Evolutionary conservation across 2,797 vertebrate species (phyloP).

Genomic region (Pitangus sulphuratus): DNA sequence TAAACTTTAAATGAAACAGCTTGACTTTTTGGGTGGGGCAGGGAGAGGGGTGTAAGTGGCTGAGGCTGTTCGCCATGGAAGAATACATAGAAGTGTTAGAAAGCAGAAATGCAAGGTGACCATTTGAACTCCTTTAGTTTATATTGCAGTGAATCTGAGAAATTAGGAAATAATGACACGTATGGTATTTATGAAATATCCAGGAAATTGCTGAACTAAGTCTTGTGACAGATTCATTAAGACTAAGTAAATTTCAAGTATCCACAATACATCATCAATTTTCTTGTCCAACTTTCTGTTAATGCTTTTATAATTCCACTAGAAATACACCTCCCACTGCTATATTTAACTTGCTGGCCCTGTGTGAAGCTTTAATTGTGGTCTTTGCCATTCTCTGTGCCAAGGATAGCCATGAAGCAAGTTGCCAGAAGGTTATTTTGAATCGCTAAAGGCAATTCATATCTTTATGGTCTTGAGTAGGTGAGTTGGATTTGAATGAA

Average conservation of each 20-base stretch:
- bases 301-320: background rate
- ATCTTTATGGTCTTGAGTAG: background rate
- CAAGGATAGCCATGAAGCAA: background rate
- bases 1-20: background rate
- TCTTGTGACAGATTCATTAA: slow-evolving; percentile 11
- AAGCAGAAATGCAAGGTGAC: background rate
- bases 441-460: background rate
- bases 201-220: background rate
- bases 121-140: background rate
- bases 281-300: background rate
- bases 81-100: background rate
- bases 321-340: background rate
- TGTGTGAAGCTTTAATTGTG: background rate
- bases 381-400: background rate
- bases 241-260: slow-evolving; percentile 5
- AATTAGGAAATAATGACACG: background rate
- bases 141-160: background rate
- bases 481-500: background rate
- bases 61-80: background rate
- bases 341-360: background rate
- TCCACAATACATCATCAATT: background rate
- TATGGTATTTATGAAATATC: background rate
- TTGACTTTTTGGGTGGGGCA: background rate
- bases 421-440: slow-evolving; percentile 1
- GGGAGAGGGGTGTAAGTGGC: background rate